Percentiles rank a stretch among this genome's conserved stretches.
Conservation (phyloP, 1,140 invertebrate species). For the Drosophila kepulauana region DNA sequence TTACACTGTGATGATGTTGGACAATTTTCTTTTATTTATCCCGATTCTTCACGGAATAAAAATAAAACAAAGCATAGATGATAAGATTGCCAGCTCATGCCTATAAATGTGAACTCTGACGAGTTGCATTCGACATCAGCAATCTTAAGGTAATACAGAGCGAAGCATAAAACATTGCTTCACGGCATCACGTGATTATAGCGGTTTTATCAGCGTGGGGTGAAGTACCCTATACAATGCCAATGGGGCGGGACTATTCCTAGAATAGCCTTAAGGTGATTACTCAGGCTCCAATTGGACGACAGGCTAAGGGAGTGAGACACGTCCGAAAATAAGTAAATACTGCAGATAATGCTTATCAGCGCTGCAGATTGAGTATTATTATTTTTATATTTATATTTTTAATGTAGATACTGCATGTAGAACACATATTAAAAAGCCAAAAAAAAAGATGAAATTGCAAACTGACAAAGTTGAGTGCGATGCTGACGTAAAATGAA, state of each 20-base stretch:
- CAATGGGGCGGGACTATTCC: slow-evolving; percentile 13
- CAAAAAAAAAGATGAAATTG: slow-evolving; percentile 3
- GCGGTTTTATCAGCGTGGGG: neutral
- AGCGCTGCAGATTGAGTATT: slow-evolving; percentile 5
- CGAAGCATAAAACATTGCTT: slow-evolving; percentile 3
- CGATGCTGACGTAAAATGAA: slow-evolving; percentile 49
- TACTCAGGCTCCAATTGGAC: slow-evolving; percentile 1
- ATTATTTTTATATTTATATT: slow-evolving; percentile 14
- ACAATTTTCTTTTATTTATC: no score
- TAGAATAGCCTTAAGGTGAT: slow-evolving; percentile 9
- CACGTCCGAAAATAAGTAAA: slow-evolving; percentile 21
- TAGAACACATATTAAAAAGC: slow-evolving; percentile 1
- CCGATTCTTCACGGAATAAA: no score
- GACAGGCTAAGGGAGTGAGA: slow-evolving; percentile 1
- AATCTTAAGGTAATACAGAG: no score
- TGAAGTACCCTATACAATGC: slow-evolving; percentile 20
- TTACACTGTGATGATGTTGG: no score
- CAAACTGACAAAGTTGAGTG: slow-evolving; percentile 29
- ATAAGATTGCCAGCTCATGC: neutral
- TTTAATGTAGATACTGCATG: neutral
- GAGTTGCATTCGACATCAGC: no score
- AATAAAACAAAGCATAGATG: no score
- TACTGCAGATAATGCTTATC: slow-evolving; percentile 37
- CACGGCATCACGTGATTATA: neutral
- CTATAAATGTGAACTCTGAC: neutral